Conservation (phyloP, 1,140 invertebrate species). For the Drosophila sulfurigaster region DNA sequence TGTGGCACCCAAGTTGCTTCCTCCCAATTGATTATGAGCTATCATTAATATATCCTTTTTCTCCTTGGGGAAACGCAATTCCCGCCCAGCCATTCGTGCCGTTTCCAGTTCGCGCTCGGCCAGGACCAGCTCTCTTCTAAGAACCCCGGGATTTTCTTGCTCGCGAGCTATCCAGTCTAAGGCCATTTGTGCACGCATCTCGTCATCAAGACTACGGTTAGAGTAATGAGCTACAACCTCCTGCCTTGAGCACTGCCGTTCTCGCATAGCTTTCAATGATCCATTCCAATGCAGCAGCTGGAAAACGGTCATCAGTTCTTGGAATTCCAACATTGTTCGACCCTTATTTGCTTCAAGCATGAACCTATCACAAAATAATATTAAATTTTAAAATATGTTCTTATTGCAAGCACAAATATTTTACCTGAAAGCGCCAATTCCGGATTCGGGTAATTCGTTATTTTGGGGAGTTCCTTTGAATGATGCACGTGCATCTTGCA, state of each 20-base stretch:
- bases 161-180: constrained; percentile 97
- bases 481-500: constrained; percentile 92
- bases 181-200: constrained; percentile 98
- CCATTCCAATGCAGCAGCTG: constrained; percentile 98
- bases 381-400: neutral
- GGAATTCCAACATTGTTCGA: constrained; percentile 97
- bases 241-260: constrained; percentile 96
- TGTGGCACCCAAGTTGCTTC: constrained; percentile 85
- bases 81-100: constrained; percentile 94
- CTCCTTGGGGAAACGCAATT: constrained; percentile 97
- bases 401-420: neutral
- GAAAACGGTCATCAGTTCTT: constrained; percentile 98
- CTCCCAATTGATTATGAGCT: constrained; percentile 91
- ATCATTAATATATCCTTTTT: constrained; percentile 97
- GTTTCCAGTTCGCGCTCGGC: constrained; percentile 95
- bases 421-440: constrained; percentile 95
- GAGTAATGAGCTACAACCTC: constrained; percentile 98
- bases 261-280: constrained; percentile 95
- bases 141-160: constrained; percentile 92
- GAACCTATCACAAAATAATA: constrained; percentile 86
- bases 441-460: constrained; percentile 92
- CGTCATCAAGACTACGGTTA: constrained; percentile 94
- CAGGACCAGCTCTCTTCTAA: constrained; percentile 92
- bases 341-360: constrained; percentile 97
- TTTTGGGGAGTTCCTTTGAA: constrained; percentile 88